Base-by-base conservation (phyloP, 2,797 vertebrate species). In the Coluber constrictor region DNA sequence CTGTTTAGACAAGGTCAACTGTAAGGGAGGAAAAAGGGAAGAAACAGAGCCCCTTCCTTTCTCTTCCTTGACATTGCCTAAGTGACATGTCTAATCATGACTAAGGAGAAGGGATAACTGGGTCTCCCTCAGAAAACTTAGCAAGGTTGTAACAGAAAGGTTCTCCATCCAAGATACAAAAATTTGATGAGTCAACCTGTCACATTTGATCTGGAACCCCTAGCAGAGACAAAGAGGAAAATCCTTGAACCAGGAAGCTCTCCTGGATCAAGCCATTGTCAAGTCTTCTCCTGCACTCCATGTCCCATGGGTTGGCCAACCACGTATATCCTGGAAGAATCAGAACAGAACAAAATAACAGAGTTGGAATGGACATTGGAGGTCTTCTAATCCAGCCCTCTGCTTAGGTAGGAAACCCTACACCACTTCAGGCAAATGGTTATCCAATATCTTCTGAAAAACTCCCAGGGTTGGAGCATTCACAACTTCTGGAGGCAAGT, bases 1-100 rank as follows among this genome's bases (percentile, higher is more conserved):
- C 93, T 93, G 93, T 93, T 93, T 93, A 93, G 93, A 93, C 93
- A 93, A 93, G 93, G 93, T 93, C 93, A 91, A 74, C 87, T 93
- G 90, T 63, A 91, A 89, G 93, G 90, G 90, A 93, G 93, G 93
- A 89, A 89, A 91, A 86, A 74, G 86, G 93, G 93, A 91, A 87
- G 90, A 56, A 89, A 86, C 87, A 63, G 57, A 89, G 60, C 60
- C 87, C 93, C 90, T 70, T 32, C 74, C 57, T 63, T 86, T 93
- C 90, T 91, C 59, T 93, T 93, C 51, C 66, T 74, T 89, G 93
- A 93, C 87, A 91, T 91, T 91, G 90, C 56, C 74, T 91, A 89
- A 93, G 57, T 93, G 90, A 89, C 90, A 89, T 89, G 93, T 70
- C 57, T 93, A 93, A 93, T 89, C 70, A 32, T 89, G 70, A 86